Percentiles rank a stretch among this genome's conserved stretches.
phyloP scores from a whole-genome alignment of 2,113 vertebrate species.

The Eubucco bourcierii region DNA sequence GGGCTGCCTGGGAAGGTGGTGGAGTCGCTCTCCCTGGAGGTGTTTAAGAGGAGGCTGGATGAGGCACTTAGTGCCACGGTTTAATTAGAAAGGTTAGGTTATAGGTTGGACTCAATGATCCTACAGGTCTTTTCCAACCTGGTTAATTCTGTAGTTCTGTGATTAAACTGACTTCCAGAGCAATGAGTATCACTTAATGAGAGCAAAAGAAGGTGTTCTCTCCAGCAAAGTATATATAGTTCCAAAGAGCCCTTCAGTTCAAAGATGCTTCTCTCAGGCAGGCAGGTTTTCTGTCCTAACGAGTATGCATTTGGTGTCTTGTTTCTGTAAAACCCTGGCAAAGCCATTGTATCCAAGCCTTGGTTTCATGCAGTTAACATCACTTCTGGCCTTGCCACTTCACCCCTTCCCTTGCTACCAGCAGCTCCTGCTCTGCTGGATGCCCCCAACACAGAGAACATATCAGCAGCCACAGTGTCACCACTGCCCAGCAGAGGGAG shows the following conservation, averaged over 20 bases:
- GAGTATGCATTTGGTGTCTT: background rate
- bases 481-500: background rate
- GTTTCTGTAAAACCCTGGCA: background rate
- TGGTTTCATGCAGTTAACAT: background rate
- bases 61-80: too few relatives aligned
- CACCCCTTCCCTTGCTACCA: rapidly evolving
- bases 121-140: too few relatives aligned
- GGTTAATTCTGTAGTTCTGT: too few relatives aligned
- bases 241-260: background rate
- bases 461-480: background rate
- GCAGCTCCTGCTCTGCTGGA: background rate
- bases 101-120: too few relatives aligned
- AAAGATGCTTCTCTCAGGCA: background rate
- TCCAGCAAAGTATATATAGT: background rate
- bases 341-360: background rate
- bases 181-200: background rate
- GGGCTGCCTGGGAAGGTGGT: too few relatives aligned
- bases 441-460: rapidly evolving
- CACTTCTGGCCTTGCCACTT: background rate
- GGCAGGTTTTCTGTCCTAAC: background rate
- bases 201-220: background rate
- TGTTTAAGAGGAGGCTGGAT: too few relatives aligned
- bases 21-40: too few relatives aligned
- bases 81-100: too few relatives aligned
- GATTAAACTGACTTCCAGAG: background rate